Base-by-base conservation (phyloP, 2,113 vertebrate species). In the Coryphaenoides rupestris region DNA sequence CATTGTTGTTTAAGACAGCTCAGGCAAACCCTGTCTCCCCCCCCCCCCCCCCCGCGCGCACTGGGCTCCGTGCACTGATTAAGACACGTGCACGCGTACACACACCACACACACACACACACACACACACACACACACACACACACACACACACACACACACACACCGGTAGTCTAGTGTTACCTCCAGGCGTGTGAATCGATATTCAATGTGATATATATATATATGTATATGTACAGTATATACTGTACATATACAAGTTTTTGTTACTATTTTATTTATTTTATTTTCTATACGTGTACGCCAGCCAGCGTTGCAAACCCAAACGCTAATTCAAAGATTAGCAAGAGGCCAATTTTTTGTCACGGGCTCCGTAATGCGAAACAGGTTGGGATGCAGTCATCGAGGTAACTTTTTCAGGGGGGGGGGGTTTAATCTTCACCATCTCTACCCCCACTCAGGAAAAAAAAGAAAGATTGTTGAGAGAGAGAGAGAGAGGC, bases 1-100 rank as follows among this genome's bases (percentile, higher is more conserved):
- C 52, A 53, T 56, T 68, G 66, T 69, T 66, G 75, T 77, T 55
- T 81, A 58, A 59, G 65, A 65, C 49, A 66, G 71, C 59, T 66
- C 58, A 68, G 74, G 70, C 58, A 16, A 3, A 3, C 10, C 46
- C 46, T 14, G 46, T 16, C 46, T 12, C 46, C 46, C 3, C 46
- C 46, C 3, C 12, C 3, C 46, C 46, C 5, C 40, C 40, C 40
- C 5, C 13, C 13, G 40, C 40, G 13, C 13, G 40, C 5, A 45
- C 40, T 12, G 13, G 46, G 13, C 46, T 47, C 12, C 46, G 12
- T 47, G 46, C 10, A 12, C 46, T 16, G 46, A 47, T 47, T 16
- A 5, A 45, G 40, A 5, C 13, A 5, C 40, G 40, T 12, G 5
- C 40, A 13, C 40, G 13, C 40, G 40, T n/a, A n/a, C n/a, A n/a